Conservation (phyloP, 2,113 vertebrate genomes). For the Platysteira castanea region DNA sequence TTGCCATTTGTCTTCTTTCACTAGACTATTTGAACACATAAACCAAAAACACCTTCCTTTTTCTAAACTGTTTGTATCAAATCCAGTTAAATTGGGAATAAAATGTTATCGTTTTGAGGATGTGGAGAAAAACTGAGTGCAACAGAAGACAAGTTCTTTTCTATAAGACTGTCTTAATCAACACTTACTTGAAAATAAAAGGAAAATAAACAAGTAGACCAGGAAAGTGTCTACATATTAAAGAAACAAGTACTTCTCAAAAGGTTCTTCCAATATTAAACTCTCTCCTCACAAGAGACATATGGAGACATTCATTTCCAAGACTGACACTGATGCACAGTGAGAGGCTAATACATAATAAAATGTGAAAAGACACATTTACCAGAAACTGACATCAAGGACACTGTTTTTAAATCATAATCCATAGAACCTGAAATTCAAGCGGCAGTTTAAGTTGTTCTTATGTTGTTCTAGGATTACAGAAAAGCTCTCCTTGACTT, state of each 20-base stretch:
- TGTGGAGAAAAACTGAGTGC: neutral
- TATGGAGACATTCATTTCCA: neutral
- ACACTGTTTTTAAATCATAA: neutral
- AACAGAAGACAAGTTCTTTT: neutral
- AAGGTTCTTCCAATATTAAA: neutral
- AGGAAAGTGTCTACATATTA: neutral
- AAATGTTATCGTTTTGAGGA: neutral
- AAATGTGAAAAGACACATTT: slow-evolving; percentile 7
- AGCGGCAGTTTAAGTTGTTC: neutral
- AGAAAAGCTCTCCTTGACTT: neutral
- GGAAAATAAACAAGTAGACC: neutral
- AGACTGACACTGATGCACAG: neutral
- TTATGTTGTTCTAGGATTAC: neutral
- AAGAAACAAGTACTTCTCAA: neutral
- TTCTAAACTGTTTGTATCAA: neutral
- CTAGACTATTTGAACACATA: neutral
- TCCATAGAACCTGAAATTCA: neutral
- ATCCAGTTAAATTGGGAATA: neutral
- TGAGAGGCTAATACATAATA: slow-evolving; percentile 5
- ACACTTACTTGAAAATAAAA: neutral
- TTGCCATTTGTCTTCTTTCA: neutral
- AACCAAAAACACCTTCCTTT: neutral
- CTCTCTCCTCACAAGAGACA: neutral
- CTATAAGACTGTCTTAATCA: neutral
- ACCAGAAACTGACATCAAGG: neutral